Evolutionary conservation across 2,888 invertebrate species (phyloP).

Genomic region (Tanytarsus gracilentus): DNA sequence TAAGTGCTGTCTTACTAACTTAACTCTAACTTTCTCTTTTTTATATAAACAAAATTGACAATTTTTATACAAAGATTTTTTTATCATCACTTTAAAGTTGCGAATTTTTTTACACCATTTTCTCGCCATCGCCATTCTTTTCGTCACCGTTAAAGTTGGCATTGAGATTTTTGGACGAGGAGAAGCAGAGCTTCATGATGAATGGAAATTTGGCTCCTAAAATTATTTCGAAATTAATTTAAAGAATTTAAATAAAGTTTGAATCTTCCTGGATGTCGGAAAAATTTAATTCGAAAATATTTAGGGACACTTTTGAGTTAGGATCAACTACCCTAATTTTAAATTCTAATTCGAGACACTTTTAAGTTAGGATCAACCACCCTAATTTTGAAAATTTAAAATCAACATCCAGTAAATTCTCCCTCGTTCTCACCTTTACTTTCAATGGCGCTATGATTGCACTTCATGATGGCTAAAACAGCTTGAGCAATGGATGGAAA

Average conservation of each 20-base stretch:
- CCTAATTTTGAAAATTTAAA: not conserved
- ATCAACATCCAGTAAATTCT: not conserved
- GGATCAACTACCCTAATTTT: not conserved
- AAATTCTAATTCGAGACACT: too few relatives aligned
- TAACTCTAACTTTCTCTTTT: too few relatives aligned
- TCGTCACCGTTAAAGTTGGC: slow-evolving; percentile 50
- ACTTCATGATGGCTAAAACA: slow-evolving; percentile 89
- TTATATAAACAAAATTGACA: too few relatives aligned
- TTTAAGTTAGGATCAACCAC: not conserved
- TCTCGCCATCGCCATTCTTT: slow-evolving; percentile 37
- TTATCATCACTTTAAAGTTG: not conserved
- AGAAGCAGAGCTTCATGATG: slow-evolving; percentile 97
- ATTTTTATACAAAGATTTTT: not conserved
- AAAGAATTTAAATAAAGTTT: not conserved
- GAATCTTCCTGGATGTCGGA: too few relatives aligned
- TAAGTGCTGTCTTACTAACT: too few relatives aligned
- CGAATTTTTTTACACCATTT: slow-evolving; percentile 14
- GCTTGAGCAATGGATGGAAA: slow-evolving; percentile 88
- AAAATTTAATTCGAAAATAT: too few relatives aligned
- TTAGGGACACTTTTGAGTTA: not conserved
- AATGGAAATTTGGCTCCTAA: slow-evolving; percentile 95
- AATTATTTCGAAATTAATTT: slow-evolving; percentile 36
- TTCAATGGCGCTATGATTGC: slow-evolving; percentile 93
- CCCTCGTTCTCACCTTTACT: slow-evolving; percentile 69
- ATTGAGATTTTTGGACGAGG: slow-evolving; percentile 58